These are phyloP conservation scores for Eupithecia tripunctaria DNA, from an alignment of 2,888 invertebrate genomes.

Conservation along the genomic window DNA sequence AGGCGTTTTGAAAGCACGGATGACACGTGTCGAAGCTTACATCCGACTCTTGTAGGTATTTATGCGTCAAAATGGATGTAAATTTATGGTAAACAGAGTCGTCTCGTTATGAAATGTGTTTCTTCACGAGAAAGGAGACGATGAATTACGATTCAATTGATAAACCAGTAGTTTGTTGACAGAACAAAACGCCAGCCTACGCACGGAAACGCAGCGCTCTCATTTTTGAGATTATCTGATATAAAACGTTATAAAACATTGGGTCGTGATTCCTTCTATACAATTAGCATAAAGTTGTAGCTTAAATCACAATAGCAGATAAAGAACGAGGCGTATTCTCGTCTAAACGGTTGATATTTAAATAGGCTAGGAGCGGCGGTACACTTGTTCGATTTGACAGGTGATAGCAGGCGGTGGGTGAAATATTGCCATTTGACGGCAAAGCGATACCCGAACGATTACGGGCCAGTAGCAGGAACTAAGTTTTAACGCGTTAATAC, in stretches of 20 bases:
- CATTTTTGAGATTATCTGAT: conserved; percentile 25
- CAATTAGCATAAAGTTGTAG: conserved; percentile 55
- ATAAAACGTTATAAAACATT: conserved; percentile 31
- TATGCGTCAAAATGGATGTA: conserved; percentile 72
- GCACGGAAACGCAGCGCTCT: conserved; percentile 19
- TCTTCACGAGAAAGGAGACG: conserved; percentile 54
- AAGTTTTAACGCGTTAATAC: conserved; percentile 29
- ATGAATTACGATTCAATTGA: conserved; percentile 49
- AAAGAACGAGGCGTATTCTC: conserved; percentile 66
- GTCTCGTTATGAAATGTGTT: conserved; percentile 65
- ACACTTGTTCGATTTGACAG: conserved; percentile 83
- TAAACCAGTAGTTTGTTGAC: conserved; percentile 52
- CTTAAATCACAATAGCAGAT: conserved; percentile 52
- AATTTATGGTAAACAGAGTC: conserved; percentile 74
- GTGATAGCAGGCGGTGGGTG: conserved; percentile 74
- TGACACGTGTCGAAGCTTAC: conserved; percentile 72
- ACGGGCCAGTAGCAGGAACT: conserved; percentile 45
- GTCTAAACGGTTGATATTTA: conserved; percentile 78
- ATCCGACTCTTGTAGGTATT: conserved; percentile 58
- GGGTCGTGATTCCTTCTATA: conserved; percentile 45
- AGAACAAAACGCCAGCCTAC: conserved; percentile 42
- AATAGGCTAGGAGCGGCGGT: conserved; percentile 75
- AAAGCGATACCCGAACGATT: conserved; percentile 65
- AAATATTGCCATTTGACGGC: conserved; percentile 69
- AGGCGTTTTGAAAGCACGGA: conserved; percentile 75